A percentile compares a stretch with the other conserved stretches of the same genome.
phyloP scores from a whole-genome alignment of 2,888 invertebrate genomes.

The Drosophila fungiperda region DNA sequence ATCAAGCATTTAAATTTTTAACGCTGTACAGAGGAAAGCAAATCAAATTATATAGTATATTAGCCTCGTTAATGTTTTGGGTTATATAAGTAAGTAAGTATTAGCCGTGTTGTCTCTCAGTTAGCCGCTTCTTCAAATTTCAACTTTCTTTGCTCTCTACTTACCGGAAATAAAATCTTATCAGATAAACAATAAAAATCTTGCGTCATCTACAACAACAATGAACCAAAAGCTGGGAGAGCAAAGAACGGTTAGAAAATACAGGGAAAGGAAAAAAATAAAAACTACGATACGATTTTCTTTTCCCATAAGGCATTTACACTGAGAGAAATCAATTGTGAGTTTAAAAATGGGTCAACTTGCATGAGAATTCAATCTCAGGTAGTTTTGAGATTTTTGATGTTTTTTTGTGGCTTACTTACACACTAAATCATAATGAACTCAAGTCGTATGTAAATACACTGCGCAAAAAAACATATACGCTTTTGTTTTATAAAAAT shows the following conservation, averaged over 20 bases:
- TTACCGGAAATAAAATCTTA: constrained; percentile 65
- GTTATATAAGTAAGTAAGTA: constrained; percentile 18
- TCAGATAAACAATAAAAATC: constrained; percentile 57
- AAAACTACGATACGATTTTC: neutral
- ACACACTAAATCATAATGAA: constrained; percentile 61
- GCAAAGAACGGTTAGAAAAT: constrained; percentile 4
- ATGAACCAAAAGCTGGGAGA: constrained; percentile 28
- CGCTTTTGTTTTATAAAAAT: constrained; percentile 33
- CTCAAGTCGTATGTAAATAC: constrained; percentile 50
- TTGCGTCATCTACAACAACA: constrained; percentile 52
- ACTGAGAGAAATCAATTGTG: constrained; percentile 32
- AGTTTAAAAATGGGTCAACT: constrained; percentile 23
- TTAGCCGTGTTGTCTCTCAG: constrained; percentile 30
- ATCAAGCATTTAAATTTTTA: constrained; percentile 50
- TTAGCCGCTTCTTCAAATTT: constrained; percentile 8
- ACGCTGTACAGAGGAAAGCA: constrained; percentile 62
- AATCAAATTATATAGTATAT: constrained; percentile 49
- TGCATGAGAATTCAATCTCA: constrained; percentile 8
- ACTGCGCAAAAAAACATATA: constrained; percentile 57
- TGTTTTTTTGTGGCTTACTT: constrained; percentile 47
- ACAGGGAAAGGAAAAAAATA: neutral
- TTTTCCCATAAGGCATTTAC: constrained; percentile 11
- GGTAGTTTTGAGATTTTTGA: neutral
- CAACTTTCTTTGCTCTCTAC: constrained; percentile 45
- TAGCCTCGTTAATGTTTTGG: constrained; percentile 40